phyloP scores from a whole-genome alignment of 2,888 invertebrate species.

The Aphrophora alni region DNA sequence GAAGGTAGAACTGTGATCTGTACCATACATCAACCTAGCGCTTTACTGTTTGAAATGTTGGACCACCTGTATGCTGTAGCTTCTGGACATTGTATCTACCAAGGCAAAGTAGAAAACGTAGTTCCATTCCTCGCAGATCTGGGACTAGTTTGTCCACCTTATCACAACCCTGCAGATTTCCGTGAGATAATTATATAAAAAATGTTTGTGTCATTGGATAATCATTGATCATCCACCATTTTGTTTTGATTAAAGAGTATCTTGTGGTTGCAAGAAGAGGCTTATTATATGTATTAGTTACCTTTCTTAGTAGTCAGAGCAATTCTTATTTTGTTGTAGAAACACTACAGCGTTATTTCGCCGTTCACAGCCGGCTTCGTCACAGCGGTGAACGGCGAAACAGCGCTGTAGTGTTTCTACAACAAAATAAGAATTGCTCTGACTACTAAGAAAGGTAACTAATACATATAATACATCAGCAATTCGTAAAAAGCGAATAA shows the following conservation, averaged over 20 bases:
- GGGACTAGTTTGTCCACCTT: slow-evolving; percentile 83
- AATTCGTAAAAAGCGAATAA: too few relatives aligned
- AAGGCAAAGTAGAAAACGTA: slow-evolving; percentile 75
- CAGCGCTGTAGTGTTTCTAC: too few relatives aligned
- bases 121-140: slow-evolving; percentile 79
- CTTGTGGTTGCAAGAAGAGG: neutral
- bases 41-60: slow-evolving; percentile 90
- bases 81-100: slow-evolving; percentile 83
- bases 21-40: slow-evolving; percentile 94
- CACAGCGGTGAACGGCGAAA: too few relatives aligned
- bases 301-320: too few relatives aligned
- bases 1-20: slow-evolving; percentile 90
- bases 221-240: neutral
- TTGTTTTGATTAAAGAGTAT: neutral
- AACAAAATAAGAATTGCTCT: too few relatives aligned
- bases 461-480: too few relatives aligned
- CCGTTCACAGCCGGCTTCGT: too few relatives aligned
- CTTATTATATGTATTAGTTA: too few relatives aligned
- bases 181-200: slow-evolving; percentile 69
- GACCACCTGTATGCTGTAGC: slow-evolving; percentile 87
- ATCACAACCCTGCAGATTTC: slow-evolving; percentile 96
- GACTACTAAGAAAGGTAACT: too few relatives aligned
- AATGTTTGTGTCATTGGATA: neutral
- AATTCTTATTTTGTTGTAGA: too few relatives aligned
- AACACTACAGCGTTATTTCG: too few relatives aligned